phyloP scores from a whole-genome alignment of 1,140 invertebrate species.

The Thaumatotibia leucotreta region DNA sequence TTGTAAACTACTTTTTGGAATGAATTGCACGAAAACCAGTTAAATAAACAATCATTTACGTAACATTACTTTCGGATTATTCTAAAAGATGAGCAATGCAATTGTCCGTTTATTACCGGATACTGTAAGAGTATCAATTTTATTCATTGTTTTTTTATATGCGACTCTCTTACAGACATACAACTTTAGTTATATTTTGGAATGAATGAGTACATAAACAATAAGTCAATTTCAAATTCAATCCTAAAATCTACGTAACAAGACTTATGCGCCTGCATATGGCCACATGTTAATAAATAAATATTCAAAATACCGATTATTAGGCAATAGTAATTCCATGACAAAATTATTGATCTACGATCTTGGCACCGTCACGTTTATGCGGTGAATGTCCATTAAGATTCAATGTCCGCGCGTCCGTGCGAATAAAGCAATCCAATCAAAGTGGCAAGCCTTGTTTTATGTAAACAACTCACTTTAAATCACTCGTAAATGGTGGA shows the following conservation, averaged over 20 bases:
- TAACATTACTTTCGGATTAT: background rate
- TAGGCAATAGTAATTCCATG: background rate
- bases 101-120: background rate
- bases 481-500: conserved; percentile 62
- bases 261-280: too few relatives aligned
- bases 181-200: too few relatives aligned
- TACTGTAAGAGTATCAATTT: background rate
- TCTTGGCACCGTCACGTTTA: conserved; percentile 34
- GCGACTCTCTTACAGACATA: too few relatives aligned
- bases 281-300: background rate
- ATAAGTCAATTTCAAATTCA: too few relatives aligned
- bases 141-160: too few relatives aligned
- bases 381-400: conserved; percentile 39
- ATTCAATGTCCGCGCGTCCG: conserved; percentile 36
- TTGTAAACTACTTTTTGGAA: conserved; percentile 15
- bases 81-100: background rate
- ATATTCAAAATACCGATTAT: background rate
- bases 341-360: conserved; percentile 28
- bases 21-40: background rate
- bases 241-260: too few relatives aligned
- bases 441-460: conserved; percentile 51
- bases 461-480: conserved; percentile 56
- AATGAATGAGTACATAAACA: too few relatives aligned
- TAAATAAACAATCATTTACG: conserved; percentile 1
- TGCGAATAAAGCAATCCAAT: conserved; percentile 48